A percentile compares a stretch with the other conserved stretches of the same genome.
Conservation (phyloP, 2,888 invertebrate genomes). For the Drosophila stalkeri region DNA sequence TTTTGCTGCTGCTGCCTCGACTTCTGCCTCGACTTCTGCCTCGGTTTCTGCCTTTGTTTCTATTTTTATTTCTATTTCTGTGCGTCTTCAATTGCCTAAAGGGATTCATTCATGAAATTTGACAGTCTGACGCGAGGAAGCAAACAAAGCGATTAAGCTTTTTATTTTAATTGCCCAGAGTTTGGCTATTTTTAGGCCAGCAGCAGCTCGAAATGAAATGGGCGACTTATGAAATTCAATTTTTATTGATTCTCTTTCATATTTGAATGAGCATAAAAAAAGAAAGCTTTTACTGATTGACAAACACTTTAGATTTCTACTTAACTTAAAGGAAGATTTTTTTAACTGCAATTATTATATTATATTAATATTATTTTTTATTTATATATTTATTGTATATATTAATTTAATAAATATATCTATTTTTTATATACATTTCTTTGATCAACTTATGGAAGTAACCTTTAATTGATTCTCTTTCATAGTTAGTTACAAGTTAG, state of each 20-base stretch:
- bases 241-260: conserved; percentile 6
- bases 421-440: too few species aligned
- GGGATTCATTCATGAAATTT: conserved; percentile 75
- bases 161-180: conserved; percentile 65
- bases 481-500: too few species aligned
- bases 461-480: too few species aligned
- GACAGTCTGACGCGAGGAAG: conserved; percentile 56
- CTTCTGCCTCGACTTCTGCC: too few species aligned
- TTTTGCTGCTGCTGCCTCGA: conserved; percentile 21
- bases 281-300: neutral
- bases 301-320: neutral
- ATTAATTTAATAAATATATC: neutral
- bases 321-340: neutral
- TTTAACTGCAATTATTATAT: neutral
- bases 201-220: conserved; percentile 20
- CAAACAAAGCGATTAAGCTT: conserved; percentile 68
- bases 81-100: conserved; percentile 58
- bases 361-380: too few species aligned
- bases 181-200: conserved; percentile 59
- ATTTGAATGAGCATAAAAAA: neutral
- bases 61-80: conserved; percentile 20
- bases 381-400: neutral
- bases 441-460: too few species aligned
- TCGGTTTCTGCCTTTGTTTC: conserved; percentile 1
- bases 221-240: conserved; percentile 12